Conservation (phyloP, 2,888 invertebrate genomes). For the Drosophila kuntzei region DNA sequence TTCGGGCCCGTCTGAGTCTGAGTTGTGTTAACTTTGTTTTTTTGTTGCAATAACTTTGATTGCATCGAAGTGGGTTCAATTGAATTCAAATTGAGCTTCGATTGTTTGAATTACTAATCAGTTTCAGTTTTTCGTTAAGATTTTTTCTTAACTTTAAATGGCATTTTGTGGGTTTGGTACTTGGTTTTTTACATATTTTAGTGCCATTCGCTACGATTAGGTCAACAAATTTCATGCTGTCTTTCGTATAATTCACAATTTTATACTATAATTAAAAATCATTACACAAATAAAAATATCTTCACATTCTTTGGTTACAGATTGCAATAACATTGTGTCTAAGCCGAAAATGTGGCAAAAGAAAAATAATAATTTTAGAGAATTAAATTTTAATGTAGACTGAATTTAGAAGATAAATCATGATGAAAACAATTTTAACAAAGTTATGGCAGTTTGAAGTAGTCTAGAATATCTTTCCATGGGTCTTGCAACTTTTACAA, state of each 20-base stretch:
- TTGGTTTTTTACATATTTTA: neutral
- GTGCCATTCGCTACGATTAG: slow-evolving; percentile 1
- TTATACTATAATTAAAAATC: neutral
- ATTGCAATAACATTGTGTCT: too few relatives aligned
- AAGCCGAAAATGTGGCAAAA: too few relatives aligned
- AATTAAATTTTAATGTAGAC: too few relatives aligned
- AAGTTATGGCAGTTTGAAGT: neutral
- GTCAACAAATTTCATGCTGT: slow-evolving; percentile 15
- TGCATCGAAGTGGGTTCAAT: slow-evolving; percentile 56
- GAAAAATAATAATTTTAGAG: too few relatives aligned
- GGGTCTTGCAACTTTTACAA: neutral
- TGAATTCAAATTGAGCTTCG: slow-evolving; percentile 60
- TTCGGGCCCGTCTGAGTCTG: slow-evolving; percentile 21
- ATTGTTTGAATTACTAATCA: slow-evolving; percentile 54
- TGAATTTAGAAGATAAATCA: neutral
- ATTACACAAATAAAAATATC: neutral
- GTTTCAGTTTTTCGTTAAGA: slow-evolving; percentile 28
- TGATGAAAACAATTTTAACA: neutral
- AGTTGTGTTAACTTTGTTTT: slow-evolving; percentile 28
- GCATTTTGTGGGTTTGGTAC: slow-evolving; percentile 25
- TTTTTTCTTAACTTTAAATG: slow-evolving; percentile 30
- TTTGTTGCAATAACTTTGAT: slow-evolving; percentile 54
- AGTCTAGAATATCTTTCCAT: neutral
- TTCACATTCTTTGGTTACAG: neutral
- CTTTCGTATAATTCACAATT: neutral